Conservation (phyloP, 2,888 invertebrate genomes). For the Eumacrocentrus americanus region DNA sequence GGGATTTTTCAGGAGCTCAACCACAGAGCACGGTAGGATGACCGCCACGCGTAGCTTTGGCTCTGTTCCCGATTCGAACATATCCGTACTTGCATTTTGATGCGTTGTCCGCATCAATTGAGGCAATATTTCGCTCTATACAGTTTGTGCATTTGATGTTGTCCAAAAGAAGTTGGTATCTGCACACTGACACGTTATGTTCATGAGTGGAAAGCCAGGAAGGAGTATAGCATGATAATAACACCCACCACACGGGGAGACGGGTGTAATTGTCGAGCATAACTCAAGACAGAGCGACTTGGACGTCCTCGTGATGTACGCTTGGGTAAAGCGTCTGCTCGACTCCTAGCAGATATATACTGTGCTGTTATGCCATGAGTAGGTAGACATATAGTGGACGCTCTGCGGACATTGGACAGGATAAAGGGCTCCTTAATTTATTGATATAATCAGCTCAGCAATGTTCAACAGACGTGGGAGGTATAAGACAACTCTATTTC, state of each 20-base stretch:
- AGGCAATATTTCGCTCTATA: not conserved
- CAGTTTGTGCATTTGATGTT: not conserved
- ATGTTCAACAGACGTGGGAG: no score
- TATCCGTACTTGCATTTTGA: not conserved
- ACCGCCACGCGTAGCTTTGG: conserved; percentile 32
- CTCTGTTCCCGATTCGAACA: conserved; percentile 8
- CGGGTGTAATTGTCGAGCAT: conserved; percentile 59
- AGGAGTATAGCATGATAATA: conserved; percentile 54
- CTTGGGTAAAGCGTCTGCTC: conserved; percentile 53
- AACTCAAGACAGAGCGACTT: conserved; percentile 55
- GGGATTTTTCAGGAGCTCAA: conserved; percentile 55
- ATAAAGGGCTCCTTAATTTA: conserved; percentile 49
- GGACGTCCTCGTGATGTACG: conserved; percentile 55
- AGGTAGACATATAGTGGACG: not conserved
- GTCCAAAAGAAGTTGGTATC: not conserved
- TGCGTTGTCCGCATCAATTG: not conserved
- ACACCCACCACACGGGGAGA: conserved; percentile 53
- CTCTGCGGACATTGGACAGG: not conserved
- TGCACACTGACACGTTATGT: no score
- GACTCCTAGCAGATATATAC: conserved; percentile 28
- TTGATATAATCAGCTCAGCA: conserved; percentile 59
- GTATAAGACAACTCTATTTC: no score
- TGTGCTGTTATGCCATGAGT: conserved; percentile 3
- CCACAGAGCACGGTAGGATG: conserved; percentile 41
- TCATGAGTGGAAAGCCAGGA: not conserved